Conservation (phyloP, 2,797 vertebrate species). For the Diplodus sargus region DNA sequence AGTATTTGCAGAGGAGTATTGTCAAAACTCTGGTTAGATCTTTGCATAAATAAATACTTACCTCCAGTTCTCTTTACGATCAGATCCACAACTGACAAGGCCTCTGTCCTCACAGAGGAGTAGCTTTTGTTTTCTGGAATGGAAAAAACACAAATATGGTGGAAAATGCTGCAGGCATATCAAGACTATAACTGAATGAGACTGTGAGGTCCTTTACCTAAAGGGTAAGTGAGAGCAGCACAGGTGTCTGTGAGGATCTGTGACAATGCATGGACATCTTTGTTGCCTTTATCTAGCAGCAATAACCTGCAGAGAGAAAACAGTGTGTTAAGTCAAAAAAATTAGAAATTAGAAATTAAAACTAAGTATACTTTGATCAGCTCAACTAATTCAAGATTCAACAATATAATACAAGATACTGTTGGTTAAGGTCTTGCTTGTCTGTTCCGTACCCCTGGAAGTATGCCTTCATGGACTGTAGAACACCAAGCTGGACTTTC, state of each 20-base stretch:
- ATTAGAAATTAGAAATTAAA: background rate
- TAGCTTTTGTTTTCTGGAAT: conserved; percentile 96
- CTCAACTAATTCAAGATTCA: background rate
- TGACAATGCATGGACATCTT: conserved; percentile 85
- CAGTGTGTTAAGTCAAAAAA: background rate
- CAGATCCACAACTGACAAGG: conserved; percentile 93
- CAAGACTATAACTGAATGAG: background rate
- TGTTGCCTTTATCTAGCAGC: conserved; percentile 90
- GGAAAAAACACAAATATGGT: conserved; percentile 27
- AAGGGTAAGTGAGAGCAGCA: conserved; percentile 90
- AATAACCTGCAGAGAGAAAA: conserved; percentile 84
- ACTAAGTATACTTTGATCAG: background rate
- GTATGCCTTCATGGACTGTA: conserved; percentile 94
- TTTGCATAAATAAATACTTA: conserved; percentile 57
- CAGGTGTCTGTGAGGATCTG: conserved; percentile 94
- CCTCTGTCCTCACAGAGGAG: conserved; percentile 96
- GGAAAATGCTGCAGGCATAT: background rate
- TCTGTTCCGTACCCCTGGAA: conserved; percentile 89
- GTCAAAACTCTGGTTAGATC: background rate
- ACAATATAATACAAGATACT: background rate
- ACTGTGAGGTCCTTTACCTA: conserved; percentile 85
- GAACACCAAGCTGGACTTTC: conserved; percentile 95
- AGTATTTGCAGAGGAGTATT: background rate
- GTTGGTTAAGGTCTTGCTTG: background rate
- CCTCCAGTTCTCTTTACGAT: conserved; percentile 93